Evolutionary conservation across 2,113 vertebrate genomes (phyloP), one percentile per base, ranked within the genome.

Genomic region (Thomomys bottae): DNA sequence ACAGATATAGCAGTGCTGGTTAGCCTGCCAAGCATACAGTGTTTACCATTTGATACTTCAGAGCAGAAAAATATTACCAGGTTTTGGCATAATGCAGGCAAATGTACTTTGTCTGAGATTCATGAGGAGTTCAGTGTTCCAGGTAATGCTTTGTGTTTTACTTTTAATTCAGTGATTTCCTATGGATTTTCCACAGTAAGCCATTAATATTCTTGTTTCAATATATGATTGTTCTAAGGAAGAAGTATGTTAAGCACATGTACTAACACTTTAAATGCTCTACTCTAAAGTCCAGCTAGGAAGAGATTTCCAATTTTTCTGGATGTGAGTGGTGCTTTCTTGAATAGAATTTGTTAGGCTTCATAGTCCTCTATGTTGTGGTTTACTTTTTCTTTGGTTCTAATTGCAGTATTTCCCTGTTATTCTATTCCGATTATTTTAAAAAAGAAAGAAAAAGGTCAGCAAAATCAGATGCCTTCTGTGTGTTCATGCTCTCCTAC

Each of bases 301-400:
- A 15, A 57, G 34, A 57, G 2, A 3, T 42, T 15, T 63, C 26
- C 12, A 6, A 45, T 9, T 40, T 42, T 8, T 12, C 32, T 59
- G 5, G 7, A 17, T 6, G 59, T 15, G 2, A 1, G 1, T 67
- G 3, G 2, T 8, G 3, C 36, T 40, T 11, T 21, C 14, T 36
- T 7, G 3, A 66, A 76, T 2, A 36, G 11, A 73, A 28, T 6
- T 84, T 36, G 0, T 54, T 61, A 21, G 15, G 4, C n/a, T 0
- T 80, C 32, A 49, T 2, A 12, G 3, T 10, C 36, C 32, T 40
- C 79, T 54, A 36, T 34, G 3, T 66, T 54, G 15, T 20, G n/a
- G 3, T 73, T 63, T 38, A 1, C 2, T 54, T 59, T 32, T 86
- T n/a, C n/a, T n/a, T n/a, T n/a, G n/a, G n/a, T n/a, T n/a, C n/a